These are phyloP conservation scores for Piprites chloris DNA, from an alignment of 2,113 vertebrate species.

Conservation along the genomic window DNA sequence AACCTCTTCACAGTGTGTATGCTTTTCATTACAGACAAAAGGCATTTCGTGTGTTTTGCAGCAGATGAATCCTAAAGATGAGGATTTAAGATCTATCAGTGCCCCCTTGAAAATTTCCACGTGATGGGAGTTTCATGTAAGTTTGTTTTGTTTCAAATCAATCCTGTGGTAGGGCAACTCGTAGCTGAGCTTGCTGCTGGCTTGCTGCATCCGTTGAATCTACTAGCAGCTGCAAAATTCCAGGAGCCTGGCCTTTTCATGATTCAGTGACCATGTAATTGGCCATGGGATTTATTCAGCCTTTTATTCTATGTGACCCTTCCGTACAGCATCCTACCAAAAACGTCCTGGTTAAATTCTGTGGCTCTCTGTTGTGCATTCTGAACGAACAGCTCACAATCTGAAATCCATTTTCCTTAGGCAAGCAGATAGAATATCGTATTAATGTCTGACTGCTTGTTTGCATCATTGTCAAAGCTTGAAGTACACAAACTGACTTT, in stretches of 20 bases:
- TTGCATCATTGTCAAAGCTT: neutral
- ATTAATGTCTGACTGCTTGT: neutral
- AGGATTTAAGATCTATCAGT: neutral
- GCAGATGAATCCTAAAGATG: neutral
- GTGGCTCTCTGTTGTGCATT: neutral
- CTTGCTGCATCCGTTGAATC: slow-evolving; percentile 45
- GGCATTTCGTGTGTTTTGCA: neutral
- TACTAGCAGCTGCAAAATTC: slow-evolving; percentile 64
- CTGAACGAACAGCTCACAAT: neutral
- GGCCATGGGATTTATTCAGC: slow-evolving; percentile 62
- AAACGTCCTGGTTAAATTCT: neutral
- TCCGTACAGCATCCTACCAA: slow-evolving; percentile 9
- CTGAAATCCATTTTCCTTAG: neutral
- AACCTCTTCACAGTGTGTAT: neutral
- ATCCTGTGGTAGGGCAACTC: neutral
- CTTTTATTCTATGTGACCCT: slow-evolving; percentile 57
- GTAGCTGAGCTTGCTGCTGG: slow-evolving; percentile 47
- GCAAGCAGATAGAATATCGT: neutral
- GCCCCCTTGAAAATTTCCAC: neutral
- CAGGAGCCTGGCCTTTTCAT: slow-evolving; percentile 55
- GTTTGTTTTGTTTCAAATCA: neutral
- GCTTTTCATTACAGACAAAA: neutral
- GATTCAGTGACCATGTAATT: slow-evolving; percentile 70
- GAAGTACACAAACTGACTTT: neutral
- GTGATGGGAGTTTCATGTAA: neutral